Evolutionary conservation across 2,113 vertebrate genomes (phyloP).

Genomic region (Dromaius novaehollandiae): DNA sequence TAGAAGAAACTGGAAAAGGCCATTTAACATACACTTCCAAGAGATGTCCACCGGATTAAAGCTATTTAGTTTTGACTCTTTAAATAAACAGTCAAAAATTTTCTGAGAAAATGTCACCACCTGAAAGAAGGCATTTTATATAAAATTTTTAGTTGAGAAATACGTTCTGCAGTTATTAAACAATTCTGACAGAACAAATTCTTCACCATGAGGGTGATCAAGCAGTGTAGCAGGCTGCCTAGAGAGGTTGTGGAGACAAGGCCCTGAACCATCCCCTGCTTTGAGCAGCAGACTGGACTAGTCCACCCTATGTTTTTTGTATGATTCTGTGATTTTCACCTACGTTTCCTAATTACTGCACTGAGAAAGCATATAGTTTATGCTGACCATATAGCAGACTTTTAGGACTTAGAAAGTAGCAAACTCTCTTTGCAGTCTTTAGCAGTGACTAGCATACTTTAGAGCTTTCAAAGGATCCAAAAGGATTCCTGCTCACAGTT

Average conservation of each 20-base stretch:
- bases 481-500: not conserved
- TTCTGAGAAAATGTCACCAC: not conserved
- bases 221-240: not conserved
- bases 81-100: not conserved
- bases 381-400: not conserved
- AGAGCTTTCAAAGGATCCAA: not conserved
- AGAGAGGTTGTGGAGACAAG: not conserved
- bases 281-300: not conserved
- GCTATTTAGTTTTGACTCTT: not conserved
- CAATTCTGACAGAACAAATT: not conserved
- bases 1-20: not conserved
- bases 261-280: not conserved
- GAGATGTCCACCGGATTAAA: not conserved
- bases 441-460: not conserved
- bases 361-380: not conserved
- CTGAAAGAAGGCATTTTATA: not conserved
- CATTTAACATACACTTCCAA: not conserved
- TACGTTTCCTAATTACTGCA: not conserved
- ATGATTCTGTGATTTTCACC: not conserved
- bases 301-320: not conserved
- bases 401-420: not conserved
- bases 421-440: not conserved
- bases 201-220: not conserved
- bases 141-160: not conserved
- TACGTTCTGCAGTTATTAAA: conserved; percentile 28